These are phyloP conservation scores for Calliphora vomitoria DNA, from an alignment of 2,888 invertebrate genomes.

Conservation along the genomic window DNA sequence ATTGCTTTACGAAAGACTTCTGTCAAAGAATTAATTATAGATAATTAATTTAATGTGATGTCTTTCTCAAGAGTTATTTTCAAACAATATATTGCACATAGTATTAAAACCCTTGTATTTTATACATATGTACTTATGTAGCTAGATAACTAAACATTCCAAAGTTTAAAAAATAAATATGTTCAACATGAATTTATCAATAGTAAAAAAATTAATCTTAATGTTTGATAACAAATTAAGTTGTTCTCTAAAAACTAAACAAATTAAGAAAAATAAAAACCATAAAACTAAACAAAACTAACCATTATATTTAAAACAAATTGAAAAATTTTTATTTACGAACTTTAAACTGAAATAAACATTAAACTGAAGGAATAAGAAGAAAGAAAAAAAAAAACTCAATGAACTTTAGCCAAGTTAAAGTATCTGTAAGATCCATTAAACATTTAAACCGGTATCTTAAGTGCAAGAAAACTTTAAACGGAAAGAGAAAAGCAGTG, in stretches of 20 bases:
- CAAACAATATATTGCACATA: too few relatives aligned
- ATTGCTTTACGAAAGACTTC: too few relatives aligned
- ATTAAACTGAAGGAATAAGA: not conserved
- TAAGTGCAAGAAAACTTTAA: slow-evolving; percentile 18
- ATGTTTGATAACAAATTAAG: slow-evolving; percentile 28
- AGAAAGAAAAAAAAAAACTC: not conserved
- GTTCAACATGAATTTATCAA: slow-evolving; percentile 21
- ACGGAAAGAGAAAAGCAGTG: slow-evolving; percentile 36
- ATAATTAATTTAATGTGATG: too few relatives aligned
- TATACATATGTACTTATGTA: too few relatives aligned
- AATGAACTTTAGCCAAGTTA: slow-evolving; percentile 40
- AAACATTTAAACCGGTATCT: slow-evolving; percentile 63
- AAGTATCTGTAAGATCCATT: slow-evolving; percentile 53
- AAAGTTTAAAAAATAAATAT: slow-evolving; percentile 8
- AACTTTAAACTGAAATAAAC: slow-evolving; percentile 40
- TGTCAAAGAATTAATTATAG: too few relatives aligned
- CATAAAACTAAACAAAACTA: slow-evolving; percentile 17
- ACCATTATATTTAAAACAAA: not conserved
- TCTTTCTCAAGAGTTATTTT: too few relatives aligned
- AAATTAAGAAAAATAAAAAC: slow-evolving; percentile 1
- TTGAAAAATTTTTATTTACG: slow-evolving; percentile 22
- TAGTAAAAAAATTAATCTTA: slow-evolving; percentile 22
- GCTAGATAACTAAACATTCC: too few relatives aligned
- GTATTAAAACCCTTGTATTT: too few relatives aligned
- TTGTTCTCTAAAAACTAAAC: not conserved